A percentile compares a stretch with the other conserved stretches of the same genome.
These are phyloP conservation scores for Parauchenoglanis punctatus DNA, from an alignment of 2,797 vertebrate genomes.

Conservation along the genomic window DNA sequence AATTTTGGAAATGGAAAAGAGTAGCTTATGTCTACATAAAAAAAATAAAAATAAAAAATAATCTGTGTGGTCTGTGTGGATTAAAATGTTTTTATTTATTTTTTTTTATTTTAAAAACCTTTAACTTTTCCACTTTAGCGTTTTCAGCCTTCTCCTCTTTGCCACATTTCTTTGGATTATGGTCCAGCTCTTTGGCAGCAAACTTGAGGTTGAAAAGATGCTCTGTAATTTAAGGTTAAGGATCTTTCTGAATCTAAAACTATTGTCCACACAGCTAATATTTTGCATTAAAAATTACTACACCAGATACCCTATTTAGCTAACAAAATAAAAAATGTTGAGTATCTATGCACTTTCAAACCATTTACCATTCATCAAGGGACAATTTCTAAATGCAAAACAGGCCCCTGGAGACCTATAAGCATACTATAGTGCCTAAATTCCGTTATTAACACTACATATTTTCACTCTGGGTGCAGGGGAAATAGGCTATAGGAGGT, in stretches of 20 bases:
- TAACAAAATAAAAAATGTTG: neutral
- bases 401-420: neutral
- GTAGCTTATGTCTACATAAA: neutral
- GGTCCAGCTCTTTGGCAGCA: neutral
- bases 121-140: neutral
- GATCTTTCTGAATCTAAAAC: neutral
- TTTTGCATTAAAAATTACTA: neutral
- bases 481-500: neutral
- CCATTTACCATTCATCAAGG: neutral
- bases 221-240: neutral
- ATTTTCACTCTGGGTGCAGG: neutral
- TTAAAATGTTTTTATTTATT: neutral
- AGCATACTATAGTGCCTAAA: neutral
- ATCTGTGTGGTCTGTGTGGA: neutral
- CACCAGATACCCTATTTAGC: neutral
- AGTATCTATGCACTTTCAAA: neutral
- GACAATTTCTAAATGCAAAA: neutral
- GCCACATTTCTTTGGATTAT: neutral
- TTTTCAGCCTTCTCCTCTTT: neutral
- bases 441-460: neutral
- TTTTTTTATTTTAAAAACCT: no score
- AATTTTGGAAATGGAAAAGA: neutral
- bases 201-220: neutral
- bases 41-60: no score
- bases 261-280: neutral